These are phyloP conservation scores for Harpegnathos saltator DNA, from an alignment of 1,140 invertebrate genomes.

Conservation along the genomic window DNA sequence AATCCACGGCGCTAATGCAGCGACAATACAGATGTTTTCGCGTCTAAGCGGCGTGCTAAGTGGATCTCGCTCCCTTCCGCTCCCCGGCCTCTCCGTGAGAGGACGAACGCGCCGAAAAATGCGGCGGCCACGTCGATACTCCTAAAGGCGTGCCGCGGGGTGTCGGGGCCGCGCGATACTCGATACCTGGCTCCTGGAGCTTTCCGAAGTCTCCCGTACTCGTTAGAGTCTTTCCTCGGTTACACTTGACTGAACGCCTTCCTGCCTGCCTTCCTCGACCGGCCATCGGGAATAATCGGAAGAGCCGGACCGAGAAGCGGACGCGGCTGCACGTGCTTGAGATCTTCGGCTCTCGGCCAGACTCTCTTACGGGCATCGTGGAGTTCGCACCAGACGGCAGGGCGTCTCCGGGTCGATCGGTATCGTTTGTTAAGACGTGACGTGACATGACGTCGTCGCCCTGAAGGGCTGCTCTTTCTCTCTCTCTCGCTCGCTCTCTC, in stretches of 20 bases:
- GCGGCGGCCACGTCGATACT: constrained; percentile 44
- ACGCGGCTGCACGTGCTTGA: not conserved
- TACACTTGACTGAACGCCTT: constrained; percentile 77
- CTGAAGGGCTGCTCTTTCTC: not conserved
- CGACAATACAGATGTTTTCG: constrained; percentile 82
- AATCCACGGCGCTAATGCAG: constrained; percentile 73
- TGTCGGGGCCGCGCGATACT: constrained; percentile 33
- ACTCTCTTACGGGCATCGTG: no score
- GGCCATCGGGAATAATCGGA: constrained; percentile 67
- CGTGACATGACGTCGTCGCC: constrained; percentile 7
- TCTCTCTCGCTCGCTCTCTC: no score
- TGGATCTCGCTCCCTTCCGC: constrained; percentile 74
- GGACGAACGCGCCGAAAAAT: constrained; percentile 42
- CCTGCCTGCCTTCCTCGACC: constrained; percentile 68
- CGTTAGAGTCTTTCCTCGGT: constrained; percentile 56
- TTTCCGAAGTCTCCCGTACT: constrained; percentile 54
- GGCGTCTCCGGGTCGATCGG: not conserved
- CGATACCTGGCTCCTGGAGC: constrained; percentile 61
- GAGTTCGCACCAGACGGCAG: not conserved
- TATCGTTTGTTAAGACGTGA: constrained; percentile 11
- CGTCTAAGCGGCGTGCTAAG: constrained; percentile 82
- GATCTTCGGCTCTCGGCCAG: constrained; percentile 8
- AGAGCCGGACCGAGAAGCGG: constrained; percentile 44
- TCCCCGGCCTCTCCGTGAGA: not conserved
- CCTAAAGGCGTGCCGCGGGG: constrained; percentile 54